Base-by-base conservation (phyloP, 1,140 invertebrate species). In the Drosophila miranda region DNA sequence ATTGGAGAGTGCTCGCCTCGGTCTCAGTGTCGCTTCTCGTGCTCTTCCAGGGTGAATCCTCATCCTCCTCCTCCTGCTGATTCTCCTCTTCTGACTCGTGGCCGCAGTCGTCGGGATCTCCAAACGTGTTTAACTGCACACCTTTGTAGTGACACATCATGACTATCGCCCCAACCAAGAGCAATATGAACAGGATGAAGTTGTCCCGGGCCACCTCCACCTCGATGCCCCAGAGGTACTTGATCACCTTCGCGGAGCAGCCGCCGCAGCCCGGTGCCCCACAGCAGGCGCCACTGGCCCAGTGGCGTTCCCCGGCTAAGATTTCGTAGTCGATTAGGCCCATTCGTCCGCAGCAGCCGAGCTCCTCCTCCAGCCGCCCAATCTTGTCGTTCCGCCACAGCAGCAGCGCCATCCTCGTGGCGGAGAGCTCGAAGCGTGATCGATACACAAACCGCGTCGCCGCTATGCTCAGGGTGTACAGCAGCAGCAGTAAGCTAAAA, bases 131-230 rank as follows among this genome's bases (percentile, higher is more conserved):
- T 5, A 77, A 9, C 2, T 38, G 6, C 13, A 46, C 44, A 11
- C n/a, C 21, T 6, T 44, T 46, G 6, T 30, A 62, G 45, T 63
- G 52, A 0, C 23, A 3, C 3, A 49, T 8, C 63, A 76, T 69
- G 0, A 84, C 6, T 0, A 63, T 2, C 45, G 80, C 3, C 1
- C 43, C 68, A 6, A 75, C 14, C 0, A 53, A 6, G 4, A 66
- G 13, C 13, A 70, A 48, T 5, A 73, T 3, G 26, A 75, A 52
- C 3, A 75, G 14, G 6, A 70, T 60, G 6, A 75, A 44, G 50
- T 77, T 87, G 41, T 86, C 78, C 16, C 81, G 66, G 2, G 82
- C 75, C 6, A 87, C 73, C 28, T 86, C 82, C 74, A 43, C 62
- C 21, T 81, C 54, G 3, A 87, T 43, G 1, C 11, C 43, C 26